Evolutionary conservation across 2,113 vertebrate species (phyloP), one percentile per base, ranked within the genome.

Genomic region (Oryzias celebensis): DNA sequence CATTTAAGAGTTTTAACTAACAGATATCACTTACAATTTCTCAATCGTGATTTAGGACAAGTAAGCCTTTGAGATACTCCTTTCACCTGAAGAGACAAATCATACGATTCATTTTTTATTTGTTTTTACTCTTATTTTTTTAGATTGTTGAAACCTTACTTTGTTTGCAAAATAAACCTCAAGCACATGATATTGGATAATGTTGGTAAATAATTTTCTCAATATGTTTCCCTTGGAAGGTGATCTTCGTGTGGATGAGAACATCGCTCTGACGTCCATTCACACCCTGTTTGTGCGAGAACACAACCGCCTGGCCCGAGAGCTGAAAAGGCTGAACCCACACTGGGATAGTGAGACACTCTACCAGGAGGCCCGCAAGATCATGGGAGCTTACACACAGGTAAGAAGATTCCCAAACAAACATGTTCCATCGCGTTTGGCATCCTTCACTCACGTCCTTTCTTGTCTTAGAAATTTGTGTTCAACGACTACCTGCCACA

Each of bases 401-500:
- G 92, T 92, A 73, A 46, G 6, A 14, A 2, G 44, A 23, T 17
- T 23, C 18, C 7, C 13, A 4, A 46, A 10, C 12, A 47, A 15
- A 36, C 13, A 13, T 23, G 5, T 44, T 56, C n/a, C 31, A 13
- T 13, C 26, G n/a, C 49, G 16, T 16, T 15, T 15, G 20, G 15
- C 8, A 7, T 23, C 5, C 2, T 47, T 22, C 23, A 14, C 31
- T 68, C 2, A 16, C 4, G 0, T 14, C 12, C 7, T 13, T 62
- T 20, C 68, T 24, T 54, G 15, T 52, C 22, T 49, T 77, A 98
- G 96, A 76, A 94, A 64, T 93, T 96, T 79, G 94, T 93, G 59
- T 94, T 93, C 66, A 90, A 91, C 58, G 94, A 97, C 70, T 97
- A 96, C 65, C 81, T 97, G 75, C 92, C 91, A 0, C 90, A 85